Evolutionary conservation across 2,797 vertebrate species (phyloP).

Genomic region (Gallirallus australis): DNA sequence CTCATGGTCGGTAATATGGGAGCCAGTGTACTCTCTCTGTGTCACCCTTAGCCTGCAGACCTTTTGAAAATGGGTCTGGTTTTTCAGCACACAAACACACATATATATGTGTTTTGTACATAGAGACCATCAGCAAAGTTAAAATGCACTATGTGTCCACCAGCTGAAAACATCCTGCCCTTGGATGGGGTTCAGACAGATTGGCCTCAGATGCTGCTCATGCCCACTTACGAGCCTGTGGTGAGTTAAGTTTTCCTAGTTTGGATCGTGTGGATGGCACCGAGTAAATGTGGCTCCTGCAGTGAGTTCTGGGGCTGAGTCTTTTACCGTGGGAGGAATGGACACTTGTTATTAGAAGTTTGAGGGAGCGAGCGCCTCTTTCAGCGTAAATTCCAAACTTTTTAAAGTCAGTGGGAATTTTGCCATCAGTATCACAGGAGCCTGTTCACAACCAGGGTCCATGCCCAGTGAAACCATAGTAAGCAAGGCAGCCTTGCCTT

Average conservation of each 20-base stretch:
- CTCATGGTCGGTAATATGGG: not conserved
- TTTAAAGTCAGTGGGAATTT: not conserved
- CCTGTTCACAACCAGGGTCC: not conserved
- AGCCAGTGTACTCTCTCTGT: not conserved
- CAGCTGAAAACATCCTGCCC: not conserved
- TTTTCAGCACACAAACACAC: not conserved
- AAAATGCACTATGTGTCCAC: not conserved
- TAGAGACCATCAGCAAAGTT: not conserved
- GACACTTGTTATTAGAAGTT: not conserved
- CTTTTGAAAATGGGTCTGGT: not conserved
- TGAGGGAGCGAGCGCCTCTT: not conserved
- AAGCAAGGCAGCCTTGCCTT: not conserved
- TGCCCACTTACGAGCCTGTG: not conserved
- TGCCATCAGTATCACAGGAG: not conserved
- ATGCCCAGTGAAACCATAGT: not conserved
- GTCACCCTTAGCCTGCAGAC: not conserved
- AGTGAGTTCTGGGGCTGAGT: not conserved
- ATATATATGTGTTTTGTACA: not conserved
- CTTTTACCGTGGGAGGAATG: not conserved
- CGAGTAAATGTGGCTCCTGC: not conserved
- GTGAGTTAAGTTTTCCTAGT: not conserved
- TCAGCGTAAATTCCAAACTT: not conserved
- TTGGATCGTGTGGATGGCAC: not conserved
- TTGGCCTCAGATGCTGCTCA: not conserved
- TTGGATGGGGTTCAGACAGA: not conserved